Evolutionary conservation across 2,113 vertebrate genomes (phyloP).

Genomic region (Strigops habroptila): DNA sequence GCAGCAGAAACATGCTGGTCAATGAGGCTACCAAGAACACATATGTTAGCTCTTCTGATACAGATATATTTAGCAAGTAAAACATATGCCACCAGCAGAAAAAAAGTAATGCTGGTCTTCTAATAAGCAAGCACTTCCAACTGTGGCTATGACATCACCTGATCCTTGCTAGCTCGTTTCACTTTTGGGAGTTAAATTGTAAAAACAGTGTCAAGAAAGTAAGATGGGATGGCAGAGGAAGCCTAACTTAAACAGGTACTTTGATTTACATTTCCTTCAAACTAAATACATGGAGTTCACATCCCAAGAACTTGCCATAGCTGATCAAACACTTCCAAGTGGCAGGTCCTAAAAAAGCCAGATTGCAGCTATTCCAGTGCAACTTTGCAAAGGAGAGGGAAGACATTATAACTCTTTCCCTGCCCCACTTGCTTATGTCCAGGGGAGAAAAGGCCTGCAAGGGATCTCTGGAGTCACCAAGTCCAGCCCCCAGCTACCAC

Average conservation of each 20-base stretch:
- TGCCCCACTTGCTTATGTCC: background rate
- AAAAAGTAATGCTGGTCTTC: background rate
- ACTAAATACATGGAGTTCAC: background rate
- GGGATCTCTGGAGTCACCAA: background rate
- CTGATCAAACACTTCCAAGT: background rate
- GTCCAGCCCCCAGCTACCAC: background rate
- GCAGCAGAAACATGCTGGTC: background rate
- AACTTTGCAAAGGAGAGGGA: background rate
- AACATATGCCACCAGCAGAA: background rate
- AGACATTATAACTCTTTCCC: background rate
- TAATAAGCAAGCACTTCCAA: background rate
- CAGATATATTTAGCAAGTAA: background rate
- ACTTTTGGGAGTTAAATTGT: background rate
- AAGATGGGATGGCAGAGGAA: background rate
- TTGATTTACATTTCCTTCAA: background rate
- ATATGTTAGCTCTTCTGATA: background rate
- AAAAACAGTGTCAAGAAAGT: background rate
- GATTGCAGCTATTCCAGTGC: background rate
- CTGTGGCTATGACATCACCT: background rate
- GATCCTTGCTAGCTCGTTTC: background rate
- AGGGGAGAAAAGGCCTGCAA: background rate
- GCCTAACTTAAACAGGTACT: background rate
- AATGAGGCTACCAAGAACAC: background rate
- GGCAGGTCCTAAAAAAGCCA: background rate
- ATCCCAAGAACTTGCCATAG: background rate